Base-by-base conservation (phyloP, 2,113 vertebrate species). In the Dasypus novemcinctus region DNA sequence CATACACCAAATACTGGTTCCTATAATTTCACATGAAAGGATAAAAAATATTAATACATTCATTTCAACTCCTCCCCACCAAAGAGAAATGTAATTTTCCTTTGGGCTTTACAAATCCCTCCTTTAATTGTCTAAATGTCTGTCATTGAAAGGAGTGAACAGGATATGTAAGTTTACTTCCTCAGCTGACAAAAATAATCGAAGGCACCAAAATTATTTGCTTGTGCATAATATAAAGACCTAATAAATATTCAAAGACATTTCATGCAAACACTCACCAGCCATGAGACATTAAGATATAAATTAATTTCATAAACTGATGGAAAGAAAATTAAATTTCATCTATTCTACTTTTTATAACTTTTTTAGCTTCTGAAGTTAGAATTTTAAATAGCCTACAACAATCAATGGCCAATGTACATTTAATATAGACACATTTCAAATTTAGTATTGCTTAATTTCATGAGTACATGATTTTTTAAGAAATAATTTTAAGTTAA, bases 81-180 rank as follows among this genome's bases (percentile, higher is more conserved):
- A 94, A 82, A 23, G 46, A 80, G 59, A 87, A 96, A 93, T 93
- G 94, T 96, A 97, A 93, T 84, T 96, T 91, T 94, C 59, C 69
- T 90, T 63, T 95, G 87, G 57, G 68, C 68, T 93, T 95, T 95
- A 46, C 46, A 97, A 94, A 92, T 78, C 66, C 54, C 80, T 97
- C 46, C 87, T 96, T 96, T 95, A 96, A 93, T 95, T 96, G 83
- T 96, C 81, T 94, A 84, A 96, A 81, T 27, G 85, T 89, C 31
- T 74, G 46, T 91, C 86, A 91, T 41, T 88, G 61, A 81, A 57
- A 87, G 33, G 52, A 9, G 31, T 76, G 49, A 96, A 83, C 31
- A 5, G 7, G 61, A 90, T 46, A 71, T 69, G 23, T 81, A 82
- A 78, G 27, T 91, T 85, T 89, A 96, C 63, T 87, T 96, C 54